Conservation (phyloP, 2,888 invertebrate species). For the Tetrapedia diversipes region DNA sequence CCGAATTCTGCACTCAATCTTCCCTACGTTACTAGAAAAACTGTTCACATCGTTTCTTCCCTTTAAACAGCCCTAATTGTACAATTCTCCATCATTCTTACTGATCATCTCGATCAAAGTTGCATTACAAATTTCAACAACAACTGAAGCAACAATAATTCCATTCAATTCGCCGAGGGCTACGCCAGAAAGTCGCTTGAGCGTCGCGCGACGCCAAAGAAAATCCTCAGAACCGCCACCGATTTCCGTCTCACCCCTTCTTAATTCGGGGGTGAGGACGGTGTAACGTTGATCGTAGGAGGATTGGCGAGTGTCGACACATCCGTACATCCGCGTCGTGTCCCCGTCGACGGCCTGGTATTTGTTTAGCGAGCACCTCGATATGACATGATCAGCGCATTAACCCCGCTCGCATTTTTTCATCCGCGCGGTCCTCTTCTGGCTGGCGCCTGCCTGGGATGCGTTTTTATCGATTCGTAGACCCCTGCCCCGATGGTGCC, state of each 20-base stretch:
- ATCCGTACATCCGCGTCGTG: conserved; percentile 62
- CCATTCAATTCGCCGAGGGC: too few species aligned
- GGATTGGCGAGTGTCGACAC: conserved; percentile 65
- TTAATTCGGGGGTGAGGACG: neutral
- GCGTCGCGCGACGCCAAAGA: too few species aligned
- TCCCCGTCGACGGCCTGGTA: conserved; percentile 66
- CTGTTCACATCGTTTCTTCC: too few species aligned
- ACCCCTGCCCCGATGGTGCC: conserved; percentile 79
- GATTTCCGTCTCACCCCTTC: neutral
- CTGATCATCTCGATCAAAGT: too few species aligned
- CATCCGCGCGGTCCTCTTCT: conserved; percentile 75
- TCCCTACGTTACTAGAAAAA: too few species aligned
- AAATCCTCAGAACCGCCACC: too few species aligned
- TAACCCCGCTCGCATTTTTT: conserved; percentile 81
- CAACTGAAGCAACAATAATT: too few species aligned
- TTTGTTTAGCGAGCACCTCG: conserved; percentile 80
- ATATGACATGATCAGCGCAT: conserved; percentile 83
- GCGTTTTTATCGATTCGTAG: conserved; percentile 83
- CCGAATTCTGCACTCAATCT: too few species aligned
- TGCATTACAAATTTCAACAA: too few species aligned
- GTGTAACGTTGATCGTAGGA: conserved; percentile 48
- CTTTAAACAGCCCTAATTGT: too few species aligned
- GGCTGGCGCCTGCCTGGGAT: conserved; percentile 82
- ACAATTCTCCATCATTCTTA: too few species aligned
- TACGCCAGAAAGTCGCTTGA: too few species aligned